Evolutionary conservation across 64 coral and sea anemone species (phyloP).

Genomic region (Actinia equina): DNA sequence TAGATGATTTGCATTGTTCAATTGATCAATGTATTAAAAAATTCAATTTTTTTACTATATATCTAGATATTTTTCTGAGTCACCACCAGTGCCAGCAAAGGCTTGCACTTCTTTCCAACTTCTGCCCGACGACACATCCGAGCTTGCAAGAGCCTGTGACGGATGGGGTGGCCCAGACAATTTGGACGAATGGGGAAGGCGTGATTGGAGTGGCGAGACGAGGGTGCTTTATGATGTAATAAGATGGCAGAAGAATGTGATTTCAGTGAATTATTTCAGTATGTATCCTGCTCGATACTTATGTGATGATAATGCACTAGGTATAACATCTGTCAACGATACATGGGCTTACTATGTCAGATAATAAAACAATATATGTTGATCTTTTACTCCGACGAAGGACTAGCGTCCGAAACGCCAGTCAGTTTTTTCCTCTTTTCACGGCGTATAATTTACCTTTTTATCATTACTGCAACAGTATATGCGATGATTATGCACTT

Average conservation of each 20-base stretch:
- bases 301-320: background rate
- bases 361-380: background rate
- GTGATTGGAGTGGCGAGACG: background rate
- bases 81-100: background rate
- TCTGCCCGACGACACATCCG: background rate
- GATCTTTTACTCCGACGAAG: too few species aligned
- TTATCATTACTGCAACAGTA: too few species aligned
- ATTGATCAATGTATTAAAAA: background rate
- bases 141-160: background rate
- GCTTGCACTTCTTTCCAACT: background rate
- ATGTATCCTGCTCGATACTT: background rate
- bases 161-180: background rate
- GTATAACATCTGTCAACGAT: background rate
- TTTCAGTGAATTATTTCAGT: background rate
- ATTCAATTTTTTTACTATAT: background rate
- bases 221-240: slow-evolving; percentile 3
- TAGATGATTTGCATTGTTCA: background rate
- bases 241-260: background rate
- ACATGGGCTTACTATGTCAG: background rate
- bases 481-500: too few species aligned
- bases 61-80: background rate
- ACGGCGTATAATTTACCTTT: too few species aligned
- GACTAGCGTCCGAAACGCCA: too few species aligned
- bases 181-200: slow-evolving; percentile 1
- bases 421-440: too few species aligned